A percentile compares a stretch with the other conserved stretches of the same genome.
Evolutionary conservation across 2,888 invertebrate species (phyloP).

Genomic region (Yponomeuta malinellus): DNA sequence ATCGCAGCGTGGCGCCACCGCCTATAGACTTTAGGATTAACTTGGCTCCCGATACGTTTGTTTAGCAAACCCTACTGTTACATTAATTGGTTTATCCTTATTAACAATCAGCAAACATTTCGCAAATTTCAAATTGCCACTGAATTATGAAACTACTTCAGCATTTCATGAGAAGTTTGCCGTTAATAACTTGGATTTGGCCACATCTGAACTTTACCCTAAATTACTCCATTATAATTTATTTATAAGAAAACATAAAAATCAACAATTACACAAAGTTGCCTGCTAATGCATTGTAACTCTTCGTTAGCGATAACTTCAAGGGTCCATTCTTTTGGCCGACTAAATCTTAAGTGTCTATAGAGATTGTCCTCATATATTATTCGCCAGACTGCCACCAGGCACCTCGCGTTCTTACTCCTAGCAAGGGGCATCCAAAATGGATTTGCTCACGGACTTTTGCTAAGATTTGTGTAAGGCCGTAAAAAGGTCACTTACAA

Average conservation of each 20-base stretch:
- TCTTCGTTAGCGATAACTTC: not conserved
- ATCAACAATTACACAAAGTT: too few species aligned
- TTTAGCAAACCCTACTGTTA: not conserved
- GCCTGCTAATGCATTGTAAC: not conserved
- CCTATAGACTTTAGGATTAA: not conserved
- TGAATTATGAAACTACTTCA: not conserved
- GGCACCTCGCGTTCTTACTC: not conserved
- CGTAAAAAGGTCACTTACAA: not conserved
- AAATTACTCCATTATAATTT: not conserved
- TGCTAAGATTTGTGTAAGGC: not conserved
- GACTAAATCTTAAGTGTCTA: not conserved
- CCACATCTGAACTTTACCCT: not conserved
- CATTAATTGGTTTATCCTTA: not conserved
- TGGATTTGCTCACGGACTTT: not conserved
- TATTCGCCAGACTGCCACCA: not conserved
- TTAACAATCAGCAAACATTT: not conserved
- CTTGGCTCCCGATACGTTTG: not conserved
- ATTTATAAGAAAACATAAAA: too few species aligned
- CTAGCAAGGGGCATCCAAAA: not conserved
- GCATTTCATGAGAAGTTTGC: not conserved
- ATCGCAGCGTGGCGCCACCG: constrained; percentile 8
- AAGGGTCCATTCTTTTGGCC: not conserved
- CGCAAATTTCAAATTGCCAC: not conserved
- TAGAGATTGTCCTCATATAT: not conserved
- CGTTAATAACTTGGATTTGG: not conserved